Base-by-base conservation (phyloP, 2,797 vertebrate species). In the Poecilia picta region DNA sequence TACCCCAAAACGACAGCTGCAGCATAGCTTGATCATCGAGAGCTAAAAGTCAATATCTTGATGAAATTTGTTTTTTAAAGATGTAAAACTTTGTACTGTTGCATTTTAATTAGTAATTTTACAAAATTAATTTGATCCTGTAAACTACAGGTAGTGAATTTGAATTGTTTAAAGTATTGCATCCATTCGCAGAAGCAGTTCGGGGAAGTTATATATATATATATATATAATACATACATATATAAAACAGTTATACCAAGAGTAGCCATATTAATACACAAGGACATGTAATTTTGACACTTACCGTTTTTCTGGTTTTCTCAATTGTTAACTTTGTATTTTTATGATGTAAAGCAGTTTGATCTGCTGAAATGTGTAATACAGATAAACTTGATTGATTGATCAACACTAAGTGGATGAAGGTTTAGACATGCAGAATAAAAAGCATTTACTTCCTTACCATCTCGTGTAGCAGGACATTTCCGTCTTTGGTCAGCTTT, bases 401-500 rank as follows among this genome's bases (percentile, higher is more conserved):
- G 49, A 23, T 20, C n/a, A 45, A 43, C 12, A 20, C 53, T 8
- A 31, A 31, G 28, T 5, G 16, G 16, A 10, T 20, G 53, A n/a
- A 43, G 16, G 36, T 20, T 43, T 13, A 64, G 8, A 39, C 13
- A 25, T 12, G 31, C 6, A 46, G 16, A 36, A 66, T 36, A n/a
- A 71, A 43, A 2, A 39, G n/a, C 15, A 18, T 51, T 12, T 31
- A 53, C n/a, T 2, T 84, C 13, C 96, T 97, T 95, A 99, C 98
- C 98, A 99, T 99, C 86, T 99, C 98, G 70, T 99, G 98, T 89
- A 99, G 94, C 91, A 99, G 93, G 80, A 99, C 97, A 81, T 99
- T 99, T 70, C 98, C 98, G 90, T 99, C 98, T 96, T 99, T 99
- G 89, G 98, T 99, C 82, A 99, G 95, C 76, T 99, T 99, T 82